Percentiles rank a stretch among this genome's conserved stretches.
Conservation (phyloP, 2,797 vertebrate species). For the Leptodactylus fallax region DNA sequence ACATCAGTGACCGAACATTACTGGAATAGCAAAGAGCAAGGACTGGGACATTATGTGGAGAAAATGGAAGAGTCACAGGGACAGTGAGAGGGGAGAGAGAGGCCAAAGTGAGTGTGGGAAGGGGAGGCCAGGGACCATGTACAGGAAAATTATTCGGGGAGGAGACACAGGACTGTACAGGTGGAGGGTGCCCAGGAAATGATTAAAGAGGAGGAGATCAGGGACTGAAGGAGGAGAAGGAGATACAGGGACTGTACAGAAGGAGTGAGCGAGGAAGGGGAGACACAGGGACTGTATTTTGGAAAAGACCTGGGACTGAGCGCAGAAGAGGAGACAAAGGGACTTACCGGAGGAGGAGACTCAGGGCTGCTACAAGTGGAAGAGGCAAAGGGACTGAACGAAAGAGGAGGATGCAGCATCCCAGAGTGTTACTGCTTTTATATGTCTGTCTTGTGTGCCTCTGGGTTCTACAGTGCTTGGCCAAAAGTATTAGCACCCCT, state of each 20-base stretch:
- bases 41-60: neutral
- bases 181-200: neutral
- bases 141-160: neutral
- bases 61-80: too few species aligned
- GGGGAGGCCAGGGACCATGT: neutral
- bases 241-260: too few species aligned
- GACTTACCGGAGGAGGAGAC: neutral
- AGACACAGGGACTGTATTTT: too few species aligned
- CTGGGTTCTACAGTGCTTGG: too few species aligned
- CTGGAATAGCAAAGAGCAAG: neutral
- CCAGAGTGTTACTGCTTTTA: too few species aligned
- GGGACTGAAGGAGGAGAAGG: neutral
- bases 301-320: too few species aligned
- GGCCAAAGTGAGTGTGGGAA: neutral
- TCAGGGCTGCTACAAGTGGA: too few species aligned
- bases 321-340: neutral
- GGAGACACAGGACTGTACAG: neutral
- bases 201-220: neutral
- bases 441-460: too few species aligned
- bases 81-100: neutral
- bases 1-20: slow-evolving; percentile 42
- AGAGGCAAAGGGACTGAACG: too few species aligned
- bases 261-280: too few species aligned
- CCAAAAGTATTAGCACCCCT: too few species aligned
- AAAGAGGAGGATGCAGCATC: too few species aligned